phyloP scores from a whole-genome alignment of 2,113 vertebrate species.

The Anguilla japonica region DNA sequence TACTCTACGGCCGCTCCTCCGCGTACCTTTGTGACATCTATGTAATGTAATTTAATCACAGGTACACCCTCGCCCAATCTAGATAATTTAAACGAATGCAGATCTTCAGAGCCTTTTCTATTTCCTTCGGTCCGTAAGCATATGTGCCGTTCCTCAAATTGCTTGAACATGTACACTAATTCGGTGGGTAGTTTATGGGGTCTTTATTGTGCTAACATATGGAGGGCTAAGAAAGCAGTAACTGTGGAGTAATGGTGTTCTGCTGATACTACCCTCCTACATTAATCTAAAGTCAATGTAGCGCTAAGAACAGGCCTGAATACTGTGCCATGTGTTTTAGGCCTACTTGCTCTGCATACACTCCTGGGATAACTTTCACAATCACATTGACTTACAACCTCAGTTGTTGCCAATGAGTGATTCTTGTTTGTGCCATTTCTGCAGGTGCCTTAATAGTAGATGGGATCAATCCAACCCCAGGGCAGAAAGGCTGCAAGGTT shows the following conservation, averaged over 20 bases:
- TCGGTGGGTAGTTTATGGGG: background rate
- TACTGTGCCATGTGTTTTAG: constrained; percentile 41
- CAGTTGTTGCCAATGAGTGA: background rate
- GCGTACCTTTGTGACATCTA: no score
- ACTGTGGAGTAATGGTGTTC: constrained; percentile 60
- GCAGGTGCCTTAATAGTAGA: constrained; percentile 68
- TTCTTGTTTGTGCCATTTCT: background rate
- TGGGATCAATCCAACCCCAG: constrained; percentile 69
- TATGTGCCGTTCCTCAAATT: background rate
- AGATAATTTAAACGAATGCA: no score
- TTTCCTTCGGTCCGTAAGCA: background rate
- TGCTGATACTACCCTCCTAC: constrained; percentile 80
- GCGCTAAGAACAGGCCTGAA: constrained; percentile 67
- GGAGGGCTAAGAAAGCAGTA: constrained; percentile 81
- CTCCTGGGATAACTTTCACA: background rate
- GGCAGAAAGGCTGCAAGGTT: constrained; percentile 47
- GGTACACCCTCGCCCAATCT: no score
- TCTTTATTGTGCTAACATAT: constrained; percentile 2
- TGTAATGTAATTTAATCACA: no score
- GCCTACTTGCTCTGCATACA: constrained; percentile 77
- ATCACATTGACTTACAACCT: background rate
- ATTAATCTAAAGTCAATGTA: constrained; percentile 60
- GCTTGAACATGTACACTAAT: background rate
- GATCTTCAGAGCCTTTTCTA: no score
- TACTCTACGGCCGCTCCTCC: no score